Conservation (phyloP, 92 coral and sea anemone genomes). For the Palythoa caribaeorum region DNA sequence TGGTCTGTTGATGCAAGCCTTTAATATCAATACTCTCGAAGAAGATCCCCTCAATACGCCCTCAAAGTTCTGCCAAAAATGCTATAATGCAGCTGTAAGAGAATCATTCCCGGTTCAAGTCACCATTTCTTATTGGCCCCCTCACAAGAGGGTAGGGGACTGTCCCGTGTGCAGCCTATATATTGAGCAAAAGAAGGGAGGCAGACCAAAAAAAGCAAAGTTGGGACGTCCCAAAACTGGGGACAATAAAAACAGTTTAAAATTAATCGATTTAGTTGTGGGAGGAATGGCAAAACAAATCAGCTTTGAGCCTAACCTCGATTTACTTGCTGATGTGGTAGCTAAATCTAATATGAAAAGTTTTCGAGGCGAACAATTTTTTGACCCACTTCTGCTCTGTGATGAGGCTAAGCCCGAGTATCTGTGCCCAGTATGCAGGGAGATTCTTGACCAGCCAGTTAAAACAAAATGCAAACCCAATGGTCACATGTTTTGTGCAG, state of each 20-base stretch:
- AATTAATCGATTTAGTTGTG: neutral
- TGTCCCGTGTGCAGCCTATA: constrained; percentile 6
- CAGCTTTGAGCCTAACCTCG: neutral
- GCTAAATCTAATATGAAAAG: neutral
- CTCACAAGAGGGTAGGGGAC: constrained; percentile 4
- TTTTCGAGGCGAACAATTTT: neutral
- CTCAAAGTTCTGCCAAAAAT: constrained; percentile 19
- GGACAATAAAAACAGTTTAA: neutral
- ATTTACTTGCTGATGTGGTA: neutral
- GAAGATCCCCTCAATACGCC: neutral
- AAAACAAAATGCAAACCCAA: constrained; percentile 27
- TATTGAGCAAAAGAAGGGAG: constrained; percentile 5
- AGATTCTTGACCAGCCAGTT: constrained; percentile 24
- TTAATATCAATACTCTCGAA: neutral
- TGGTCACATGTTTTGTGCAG: constrained; percentile 26
- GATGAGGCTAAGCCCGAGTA: constrained; percentile 5
- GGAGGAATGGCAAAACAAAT: constrained; percentile 20
- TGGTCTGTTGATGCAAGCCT: neutral
- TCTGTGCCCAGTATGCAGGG: constrained; percentile 7
- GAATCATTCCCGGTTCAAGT: neutral
- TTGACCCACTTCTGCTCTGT: constrained; percentile 1
- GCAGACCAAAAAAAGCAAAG: constrained; percentile 16
- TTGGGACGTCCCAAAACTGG: neutral
- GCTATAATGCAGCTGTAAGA: constrained; percentile 24
- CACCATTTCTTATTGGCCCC: neutral